phyloP scores from a whole-genome alignment of 2,797 vertebrate species.

The Diceros bicornis region DNA sequence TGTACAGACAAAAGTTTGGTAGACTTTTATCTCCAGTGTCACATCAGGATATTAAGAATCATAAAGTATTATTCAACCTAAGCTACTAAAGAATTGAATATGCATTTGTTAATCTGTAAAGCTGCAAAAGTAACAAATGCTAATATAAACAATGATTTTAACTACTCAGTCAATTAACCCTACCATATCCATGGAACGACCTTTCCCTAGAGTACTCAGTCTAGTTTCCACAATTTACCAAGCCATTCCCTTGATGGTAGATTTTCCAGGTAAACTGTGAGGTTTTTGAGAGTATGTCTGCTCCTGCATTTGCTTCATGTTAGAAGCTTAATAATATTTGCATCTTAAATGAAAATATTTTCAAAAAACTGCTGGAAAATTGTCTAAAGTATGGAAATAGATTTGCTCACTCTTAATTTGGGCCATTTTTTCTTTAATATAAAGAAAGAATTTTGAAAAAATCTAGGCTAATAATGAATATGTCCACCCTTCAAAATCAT shows the following conservation, averaged over 20 bases:
- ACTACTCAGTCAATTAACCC: background rate
- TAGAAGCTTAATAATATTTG: background rate
- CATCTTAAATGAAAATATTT: background rate
- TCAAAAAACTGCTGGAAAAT: background rate
- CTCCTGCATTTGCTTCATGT: background rate
- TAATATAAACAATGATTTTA: background rate
- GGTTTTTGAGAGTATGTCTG: accelerated
- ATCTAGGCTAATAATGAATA: background rate
- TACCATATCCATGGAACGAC: background rate
- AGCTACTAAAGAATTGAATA: background rate
- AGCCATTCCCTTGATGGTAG: background rate
- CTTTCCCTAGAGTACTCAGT: background rate
- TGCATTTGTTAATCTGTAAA: background rate
- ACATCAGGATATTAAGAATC: background rate
- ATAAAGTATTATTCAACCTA: background rate
- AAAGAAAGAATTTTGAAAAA: background rate
- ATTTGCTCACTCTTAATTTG: background rate
- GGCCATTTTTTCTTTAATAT: background rate
- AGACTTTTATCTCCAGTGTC: background rate
- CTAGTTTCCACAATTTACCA: background rate
- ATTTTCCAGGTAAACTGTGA: background rate
- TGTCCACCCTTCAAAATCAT: background rate
- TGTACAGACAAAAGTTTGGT: background rate
- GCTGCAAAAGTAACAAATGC: background rate
- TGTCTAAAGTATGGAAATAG: background rate